phyloP scores from a whole-genome alignment of 1,140 invertebrate species.

The Zaprionus lachaisei region DNA sequence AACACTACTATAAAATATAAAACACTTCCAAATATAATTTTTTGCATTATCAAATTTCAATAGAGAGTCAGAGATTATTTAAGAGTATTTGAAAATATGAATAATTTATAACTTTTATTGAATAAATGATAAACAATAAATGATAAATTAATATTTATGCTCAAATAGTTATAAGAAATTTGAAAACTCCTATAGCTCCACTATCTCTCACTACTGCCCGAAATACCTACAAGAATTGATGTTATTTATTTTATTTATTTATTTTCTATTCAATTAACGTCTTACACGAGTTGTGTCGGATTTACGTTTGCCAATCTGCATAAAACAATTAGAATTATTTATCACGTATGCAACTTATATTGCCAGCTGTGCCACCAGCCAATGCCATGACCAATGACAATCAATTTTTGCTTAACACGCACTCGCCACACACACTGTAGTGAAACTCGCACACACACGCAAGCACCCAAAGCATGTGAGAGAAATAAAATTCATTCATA shows the following conservation, averaged over 20 bases:
- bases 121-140: too few relatives aligned
- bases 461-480: not conserved
- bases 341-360: slow-evolving; percentile 20
- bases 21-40: too few relatives aligned
- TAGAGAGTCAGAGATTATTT: too few relatives aligned
- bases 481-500: slow-evolving; percentile 69
- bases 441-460: slow-evolving; percentile 2
- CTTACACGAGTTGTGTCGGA: not conserved
- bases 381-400: slow-evolving; percentile 78
- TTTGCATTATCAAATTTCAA: too few relatives aligned
- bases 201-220: too few relatives aligned
- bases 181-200: too few relatives aligned
- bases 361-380: slow-evolving; percentile 21
- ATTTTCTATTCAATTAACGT: not conserved
- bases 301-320: slow-evolving; percentile 13
- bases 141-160: too few relatives aligned
- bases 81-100: too few relatives aligned
- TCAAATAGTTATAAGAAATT: too few relatives aligned
- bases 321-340: slow-evolving; percentile 25
- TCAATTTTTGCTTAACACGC: slow-evolving; percentile 67
- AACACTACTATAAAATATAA: too few relatives aligned
- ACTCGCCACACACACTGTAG: slow-evolving; percentile 31
- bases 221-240: not conserved
- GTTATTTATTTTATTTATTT: too few relatives aligned
- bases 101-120: too few relatives aligned